Evolutionary conservation across 1,140 invertebrate species (phyloP).

Genomic region (Drosophila santomea): DNA sequence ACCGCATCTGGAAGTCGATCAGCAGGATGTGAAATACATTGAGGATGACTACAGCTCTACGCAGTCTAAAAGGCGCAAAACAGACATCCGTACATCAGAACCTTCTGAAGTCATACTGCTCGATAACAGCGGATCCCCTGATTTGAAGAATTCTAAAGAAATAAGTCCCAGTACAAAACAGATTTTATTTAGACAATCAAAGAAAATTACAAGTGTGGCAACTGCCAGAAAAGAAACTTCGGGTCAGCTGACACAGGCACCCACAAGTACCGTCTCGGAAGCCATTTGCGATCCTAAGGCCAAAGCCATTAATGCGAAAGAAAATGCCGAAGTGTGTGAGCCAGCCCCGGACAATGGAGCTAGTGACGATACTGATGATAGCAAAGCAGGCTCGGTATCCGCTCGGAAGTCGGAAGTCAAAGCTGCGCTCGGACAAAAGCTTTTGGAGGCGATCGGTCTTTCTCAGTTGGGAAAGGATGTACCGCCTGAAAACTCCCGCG

Average conservation of each 20-base stretch:
- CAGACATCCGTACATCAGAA: conserved; percentile 41
- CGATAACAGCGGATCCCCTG: not conserved
- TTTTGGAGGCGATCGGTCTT: conserved; percentile 74
- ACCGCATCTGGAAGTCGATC: conserved; percentile 24
- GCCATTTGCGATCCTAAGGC: not conserved
- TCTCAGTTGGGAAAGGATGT: conserved; percentile 55
- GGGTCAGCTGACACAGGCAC: conserved; percentile 48
- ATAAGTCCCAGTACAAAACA: conserved; percentile 2
- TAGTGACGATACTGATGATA: conserved; percentile 2
- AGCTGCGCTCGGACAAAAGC: conserved; percentile 71
- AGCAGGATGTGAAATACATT: not conserved
- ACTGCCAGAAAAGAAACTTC: not conserved
- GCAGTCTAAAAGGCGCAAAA: conserved; percentile 70
- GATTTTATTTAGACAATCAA: not conserved
- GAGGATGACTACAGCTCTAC: conserved; percentile 8
- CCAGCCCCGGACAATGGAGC: not conserved
- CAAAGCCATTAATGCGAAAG: not conserved
- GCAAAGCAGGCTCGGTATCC: conserved; percentile 4
- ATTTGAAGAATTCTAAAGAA: conserved; percentile 1
- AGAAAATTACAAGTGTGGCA: not conserved
- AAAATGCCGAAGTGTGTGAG: conserved; percentile 7
- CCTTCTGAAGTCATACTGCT: not conserved
- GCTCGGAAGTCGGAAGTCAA: conserved; percentile 62
- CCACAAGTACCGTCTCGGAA: conserved; percentile 64
- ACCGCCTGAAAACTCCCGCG: conserved; percentile 55